Conservation (phyloP, 2,797 vertebrate species). For the Gadopsis marmoratus region DNA sequence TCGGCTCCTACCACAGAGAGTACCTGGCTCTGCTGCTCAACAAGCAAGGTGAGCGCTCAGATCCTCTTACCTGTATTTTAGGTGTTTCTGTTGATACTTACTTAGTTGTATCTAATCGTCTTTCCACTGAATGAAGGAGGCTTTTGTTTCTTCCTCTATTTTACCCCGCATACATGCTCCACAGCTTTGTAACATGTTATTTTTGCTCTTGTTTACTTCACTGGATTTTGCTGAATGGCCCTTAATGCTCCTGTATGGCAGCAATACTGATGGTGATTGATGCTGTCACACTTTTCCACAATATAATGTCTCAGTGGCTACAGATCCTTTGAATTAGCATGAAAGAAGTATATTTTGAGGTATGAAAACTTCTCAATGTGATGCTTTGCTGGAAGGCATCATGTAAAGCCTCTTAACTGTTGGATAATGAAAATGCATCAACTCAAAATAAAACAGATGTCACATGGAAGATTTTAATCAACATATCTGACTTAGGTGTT, state of each 20-base stretch:
- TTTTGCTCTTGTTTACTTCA: too few relatives aligned
- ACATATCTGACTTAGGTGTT: neutral
- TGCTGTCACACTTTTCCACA: too few relatives aligned
- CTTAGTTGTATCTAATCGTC: neutral
- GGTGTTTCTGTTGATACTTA: neutral
- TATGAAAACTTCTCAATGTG: neutral
- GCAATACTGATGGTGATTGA: neutral
- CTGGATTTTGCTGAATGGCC: neutral
- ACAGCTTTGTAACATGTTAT: neutral
- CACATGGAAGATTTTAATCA: neutral
- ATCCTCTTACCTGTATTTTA: neutral
- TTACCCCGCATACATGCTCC: neutral
- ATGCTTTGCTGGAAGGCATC: neutral
- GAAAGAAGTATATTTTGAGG: neutral
- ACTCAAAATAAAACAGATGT: neutral
- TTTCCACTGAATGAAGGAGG: neutral
- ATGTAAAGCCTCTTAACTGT: neutral
- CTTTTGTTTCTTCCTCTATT: neutral
- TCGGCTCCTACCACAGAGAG: constrained; percentile 88
- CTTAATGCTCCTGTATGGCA: neutral
- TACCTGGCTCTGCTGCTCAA: constrained; percentile 90
- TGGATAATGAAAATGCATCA: neutral
- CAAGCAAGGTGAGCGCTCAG: constrained; percentile 87
- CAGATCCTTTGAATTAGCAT: neutral
- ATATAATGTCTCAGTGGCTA: neutral